Base-by-base conservation (phyloP, 2,888 invertebrate genomes). In the Eupithecia centaureata region DNA sequence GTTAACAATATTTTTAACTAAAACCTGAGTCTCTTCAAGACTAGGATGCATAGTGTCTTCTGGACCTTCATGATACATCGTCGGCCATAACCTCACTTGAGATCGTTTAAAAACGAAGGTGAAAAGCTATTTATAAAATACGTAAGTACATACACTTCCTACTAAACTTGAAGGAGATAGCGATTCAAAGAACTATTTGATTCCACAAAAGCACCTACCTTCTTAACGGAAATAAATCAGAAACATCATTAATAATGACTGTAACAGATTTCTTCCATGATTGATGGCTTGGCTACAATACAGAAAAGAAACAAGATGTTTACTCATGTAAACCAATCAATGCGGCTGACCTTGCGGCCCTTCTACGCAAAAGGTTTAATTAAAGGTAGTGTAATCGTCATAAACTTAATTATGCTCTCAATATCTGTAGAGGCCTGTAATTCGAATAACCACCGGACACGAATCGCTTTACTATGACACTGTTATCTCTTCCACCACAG, bases 291-390 rank as follows among this genome's bases (percentile, higher is more conserved):
- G 8, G n/a, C 3, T n/a, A 18, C 18, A 32, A n/a, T 57, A 12
- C 32, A 57, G 57, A 57, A 5, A 27, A 57, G 15, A 5, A 56
- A 57, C 57, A 33, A 32, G 57, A 57, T 57, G 57, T 32, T 57
- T 33, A 33, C 32, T 56, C 8, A 32, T 52, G 27, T 32, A n/a
- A 18, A 32, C 32, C 18, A 32, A 13, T 57, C 57, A 57, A 57
- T 57, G 57, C 57, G 57, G 57, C 12, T 22, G 57, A 32, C 57
- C 57, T 57, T 33, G 57, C 57, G 54, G 8, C 5, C n/a, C 32
- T 54, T 57, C 56, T 18, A 32, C 57, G 5, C 32, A 18, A 18
- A 32, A 57, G 57, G 57, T 57, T 57, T 57, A 32, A 57, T 15
- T 27, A 52, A 18, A 5, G 13, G 18, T 18, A 42, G n/a, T 42